Conservation (phyloP, 2,113 vertebrate species). For the Silurus asotus region DNA sequence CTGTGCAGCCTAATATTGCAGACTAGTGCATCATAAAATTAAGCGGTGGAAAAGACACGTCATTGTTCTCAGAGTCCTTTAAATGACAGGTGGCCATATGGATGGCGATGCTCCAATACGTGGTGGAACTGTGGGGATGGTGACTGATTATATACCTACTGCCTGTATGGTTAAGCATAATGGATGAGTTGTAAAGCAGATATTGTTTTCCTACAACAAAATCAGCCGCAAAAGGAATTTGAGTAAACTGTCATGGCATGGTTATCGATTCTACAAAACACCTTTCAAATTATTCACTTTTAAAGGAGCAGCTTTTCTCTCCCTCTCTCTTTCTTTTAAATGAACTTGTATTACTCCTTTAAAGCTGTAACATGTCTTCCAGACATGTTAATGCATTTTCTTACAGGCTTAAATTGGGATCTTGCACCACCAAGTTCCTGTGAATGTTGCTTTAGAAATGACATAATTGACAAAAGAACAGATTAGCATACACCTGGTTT, state of each 20-base stretch:
- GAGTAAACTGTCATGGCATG: background rate
- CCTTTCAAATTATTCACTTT: background rate
- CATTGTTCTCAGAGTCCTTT: too few species aligned
- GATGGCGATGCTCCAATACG: too few species aligned
- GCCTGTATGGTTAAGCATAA: background rate
- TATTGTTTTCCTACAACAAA: background rate
- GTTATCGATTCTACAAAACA: background rate
- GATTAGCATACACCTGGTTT: too few species aligned
- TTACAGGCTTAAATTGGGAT: background rate
- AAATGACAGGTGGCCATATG: too few species aligned
- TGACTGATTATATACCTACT: too few species aligned
- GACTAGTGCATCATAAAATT: too few species aligned
- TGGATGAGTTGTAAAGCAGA: background rate
- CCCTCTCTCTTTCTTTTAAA: background rate
- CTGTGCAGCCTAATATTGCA: too few species aligned
- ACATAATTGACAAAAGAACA: too few species aligned
- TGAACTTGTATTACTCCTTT: background rate
- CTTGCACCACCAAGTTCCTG: too few species aligned
- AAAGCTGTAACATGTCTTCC: background rate
- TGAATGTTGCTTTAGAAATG: too few species aligned
- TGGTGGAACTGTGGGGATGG: too few species aligned
- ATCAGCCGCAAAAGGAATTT: background rate
- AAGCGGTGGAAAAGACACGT: too few species aligned
- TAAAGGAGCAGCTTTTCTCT: background rate
- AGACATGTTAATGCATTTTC: background rate